Evolutionary conservation across 2,797 vertebrate genomes (phyloP).

Genomic region (Anabas testudineus): DNA sequence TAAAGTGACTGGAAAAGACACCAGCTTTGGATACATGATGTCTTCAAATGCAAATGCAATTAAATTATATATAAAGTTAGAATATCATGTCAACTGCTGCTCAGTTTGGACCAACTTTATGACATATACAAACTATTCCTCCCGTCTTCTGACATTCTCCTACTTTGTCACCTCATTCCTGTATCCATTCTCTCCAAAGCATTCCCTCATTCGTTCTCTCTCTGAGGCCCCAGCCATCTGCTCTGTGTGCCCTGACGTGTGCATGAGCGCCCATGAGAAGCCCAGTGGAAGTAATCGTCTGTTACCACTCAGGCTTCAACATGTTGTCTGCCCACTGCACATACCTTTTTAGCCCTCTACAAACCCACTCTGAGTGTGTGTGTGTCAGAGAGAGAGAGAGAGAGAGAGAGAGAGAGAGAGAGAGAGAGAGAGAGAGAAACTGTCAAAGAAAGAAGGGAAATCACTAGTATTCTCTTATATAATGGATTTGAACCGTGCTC

Average conservation of each 20-base stretch:
- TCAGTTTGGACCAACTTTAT: background rate
- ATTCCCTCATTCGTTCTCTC: constrained; percentile 41
- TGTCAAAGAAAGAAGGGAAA: constrained; percentile 28
- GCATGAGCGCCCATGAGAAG: constrained; percentile 77
- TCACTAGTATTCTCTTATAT: constrained; percentile 48
- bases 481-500: constrained; percentile 35
- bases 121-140: background rate
- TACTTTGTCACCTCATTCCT: constrained; percentile 32
- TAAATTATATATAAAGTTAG: background rate
- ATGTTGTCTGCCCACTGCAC: constrained; percentile 77
- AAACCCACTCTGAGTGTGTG: constrained; percentile 43
- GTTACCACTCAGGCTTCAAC: constrained; percentile 78
- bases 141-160: constrained; percentile 21
- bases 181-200: constrained; percentile 29
- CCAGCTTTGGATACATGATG: background rate
- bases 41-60: background rate
- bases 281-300: constrained; percentile 80
- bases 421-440: background rate
- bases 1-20: background rate
- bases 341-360: constrained; percentile 66
- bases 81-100: background rate
- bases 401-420: background rate
- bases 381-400: constrained; percentile 17
- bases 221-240: constrained; percentile 75
- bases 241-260: constrained; percentile 75